Base-by-base conservation (phyloP, 2,113 vertebrate species). In the Notarius quadriscutis region DNA sequence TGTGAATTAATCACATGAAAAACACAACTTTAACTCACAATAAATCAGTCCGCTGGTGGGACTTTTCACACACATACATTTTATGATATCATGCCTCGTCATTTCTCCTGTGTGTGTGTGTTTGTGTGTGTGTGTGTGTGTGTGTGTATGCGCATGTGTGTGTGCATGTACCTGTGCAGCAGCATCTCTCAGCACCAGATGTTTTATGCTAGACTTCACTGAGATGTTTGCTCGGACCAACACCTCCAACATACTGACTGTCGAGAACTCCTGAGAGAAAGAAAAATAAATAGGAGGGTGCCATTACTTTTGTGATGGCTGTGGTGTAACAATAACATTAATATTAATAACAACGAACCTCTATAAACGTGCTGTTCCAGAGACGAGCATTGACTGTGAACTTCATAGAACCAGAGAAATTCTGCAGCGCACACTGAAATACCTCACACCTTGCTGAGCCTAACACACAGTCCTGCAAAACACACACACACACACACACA, bases 281-380 rank as follows among this genome's bases (percentile, higher is more conserved):
- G 48, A 69, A 48, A 6, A 8, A 25, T 8, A 22, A 22, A 69
- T 11, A 69, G n/a, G n/a, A 12, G 65, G n/a, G 65, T 69, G n/a
- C 55, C 30, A 60, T 30, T 81, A 81, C 60, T 63, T 41, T 34
- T 63, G 30, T 63, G 34, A 34, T 48, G 34, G n/a, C 4, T 51
- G 20, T 5, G 17, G 0, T 75, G 20, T 75, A 50, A 4, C 12
- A 18, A 25, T 58, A 22, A 77, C 22, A 20, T n/a, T 74, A 14
- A 53, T 15, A 62, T 53, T 12, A 48, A 11, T 5, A 34, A 81
- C 10, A n/a, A 9, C 75, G 18, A 77, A 98, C 98, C 97, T 99
- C 97, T 87, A 98, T 95, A 89, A 99, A 99, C 20, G 96, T 99
- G 93, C 97, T 94, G 92, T 98, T 99, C 97, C 97, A 98, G 82